Evolutionary conservation across 1,140 invertebrate species (phyloP), one percentile per base, ranked within the genome.

Genomic region (Ostrea denselamellosa): DNA sequence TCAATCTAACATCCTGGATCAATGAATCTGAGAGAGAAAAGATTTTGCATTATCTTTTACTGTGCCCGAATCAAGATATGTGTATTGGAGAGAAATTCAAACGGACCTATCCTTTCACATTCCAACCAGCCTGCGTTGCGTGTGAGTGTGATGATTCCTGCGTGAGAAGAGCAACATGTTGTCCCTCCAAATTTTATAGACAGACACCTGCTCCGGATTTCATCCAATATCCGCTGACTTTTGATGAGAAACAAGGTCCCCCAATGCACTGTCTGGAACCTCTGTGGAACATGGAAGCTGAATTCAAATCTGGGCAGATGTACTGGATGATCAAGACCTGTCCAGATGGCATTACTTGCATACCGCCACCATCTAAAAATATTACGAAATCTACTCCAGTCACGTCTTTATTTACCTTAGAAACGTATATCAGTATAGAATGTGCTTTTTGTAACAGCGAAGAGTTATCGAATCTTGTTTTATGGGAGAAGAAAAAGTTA

Each of bases 181-280:
- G 65, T 28, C 65, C 65, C 22, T 71, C 65, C 22, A 71, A 71
- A 28, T 71, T 71, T 22, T 71, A 71, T 10, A 71, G 65, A 71
- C 65, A 71, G 22, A 12, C 65, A 10, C 19, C 8, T 28, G 22
- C 65, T 71, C 65, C 65, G 22, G 65, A 71, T 22, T 71, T 71
- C 22, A 71, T 71, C 22, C 5, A 71, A 71, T 71, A 71, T 28
- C n/a, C 12, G 25, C 22, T 3, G 22, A 71, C 12, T 28, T 19
- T 28, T 9, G 25, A 71, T 7, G 65, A 12, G 0, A 28, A 71
- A 71, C 8, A 71, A 25, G 65, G 25, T 25, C n/a, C 22, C 19
- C 1, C 25, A 12, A 25, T 71, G 65, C 22, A 19, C 12, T 71
- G 65, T 22, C 8, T 71, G 8, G 65, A 71, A 7, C 65, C 65